Percentiles rank a stretch among this genome's conserved stretches.
Evolutionary conservation across 2,888 invertebrate species (phyloP).

Genomic region (Perizoma affinitatum): DNA sequence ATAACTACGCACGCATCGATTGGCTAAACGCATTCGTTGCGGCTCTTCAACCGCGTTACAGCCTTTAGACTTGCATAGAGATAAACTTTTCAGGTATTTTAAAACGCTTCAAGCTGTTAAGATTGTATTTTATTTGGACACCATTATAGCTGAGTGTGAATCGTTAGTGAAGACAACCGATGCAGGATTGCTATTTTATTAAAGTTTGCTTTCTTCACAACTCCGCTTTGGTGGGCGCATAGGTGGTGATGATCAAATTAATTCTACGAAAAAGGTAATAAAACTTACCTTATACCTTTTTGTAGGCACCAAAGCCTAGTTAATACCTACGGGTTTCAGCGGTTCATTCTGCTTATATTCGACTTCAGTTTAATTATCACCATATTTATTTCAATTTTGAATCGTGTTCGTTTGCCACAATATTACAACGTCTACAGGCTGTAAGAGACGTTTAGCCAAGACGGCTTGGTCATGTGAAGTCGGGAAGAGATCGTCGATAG

Average conservation of each 20-base stretch:
- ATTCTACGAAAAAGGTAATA: not conserved
- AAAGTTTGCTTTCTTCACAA: not conserved
- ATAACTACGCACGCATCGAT: conserved; percentile 67
- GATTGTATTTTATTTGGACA: not conserved
- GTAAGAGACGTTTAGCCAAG: conserved; percentile 61
- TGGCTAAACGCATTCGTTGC: conserved; percentile 63
- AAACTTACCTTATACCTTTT: not conserved
- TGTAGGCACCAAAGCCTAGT: too few species aligned
- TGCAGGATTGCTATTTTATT: not conserved
- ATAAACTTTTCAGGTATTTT: conserved; percentile 12
- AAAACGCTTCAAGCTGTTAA: conserved; percentile 9
- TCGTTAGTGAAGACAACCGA: not conserved
- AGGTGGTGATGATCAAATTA: not conserved
- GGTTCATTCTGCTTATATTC: conserved; percentile 6
- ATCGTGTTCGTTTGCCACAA: conserved; percentile 7
- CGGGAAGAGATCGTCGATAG: conserved; percentile 50
- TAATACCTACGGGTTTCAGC: not conserved
- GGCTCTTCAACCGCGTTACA: conserved; percentile 43
- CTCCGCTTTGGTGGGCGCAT: not conserved
- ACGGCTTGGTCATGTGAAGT: conserved; percentile 71
- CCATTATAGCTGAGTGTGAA: not conserved
- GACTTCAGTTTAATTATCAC: not conserved
- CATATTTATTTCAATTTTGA: conserved; percentile 10
- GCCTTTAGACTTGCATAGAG: conserved; percentile 60
- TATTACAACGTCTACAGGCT: conserved; percentile 55